phyloP scores from a whole-genome alignment of 2,797 vertebrate species.

The Epinephelus awoara region DNA sequence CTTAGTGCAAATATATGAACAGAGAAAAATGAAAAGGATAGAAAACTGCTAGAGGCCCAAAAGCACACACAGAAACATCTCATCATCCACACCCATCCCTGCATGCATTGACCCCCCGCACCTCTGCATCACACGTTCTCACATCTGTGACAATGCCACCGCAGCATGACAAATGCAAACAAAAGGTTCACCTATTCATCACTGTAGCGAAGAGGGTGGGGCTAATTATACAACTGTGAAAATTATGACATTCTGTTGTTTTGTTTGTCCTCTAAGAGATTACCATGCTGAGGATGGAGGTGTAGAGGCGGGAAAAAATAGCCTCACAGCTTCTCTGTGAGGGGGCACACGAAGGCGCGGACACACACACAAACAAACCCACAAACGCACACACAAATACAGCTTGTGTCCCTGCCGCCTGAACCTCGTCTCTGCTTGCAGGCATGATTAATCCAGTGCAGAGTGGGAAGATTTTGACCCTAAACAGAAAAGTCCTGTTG shows the following conservation, averaged over 20 bases:
- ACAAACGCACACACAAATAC: constrained; percentile 51
- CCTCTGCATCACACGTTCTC: constrained; percentile 65
- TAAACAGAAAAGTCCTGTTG: constrained; percentile 90
- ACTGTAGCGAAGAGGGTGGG: constrained; percentile 74
- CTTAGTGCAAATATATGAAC: constrained; percentile 45
- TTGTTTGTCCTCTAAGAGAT: constrained; percentile 83
- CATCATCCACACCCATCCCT: constrained; percentile 61
- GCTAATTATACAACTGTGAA: constrained; percentile 84
- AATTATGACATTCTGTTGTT: constrained; percentile 81
- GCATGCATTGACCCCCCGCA: constrained; percentile 66
- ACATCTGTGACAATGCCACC: constrained; percentile 81
- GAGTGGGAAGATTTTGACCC: constrained; percentile 87
- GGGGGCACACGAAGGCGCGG: constrained; percentile 27
- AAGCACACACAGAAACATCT: constrained; percentile 48
- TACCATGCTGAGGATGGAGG: constrained; percentile 66
- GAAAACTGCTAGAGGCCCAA: constrained; percentile 28
- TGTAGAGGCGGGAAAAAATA: constrained; percentile 41
- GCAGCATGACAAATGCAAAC: constrained; percentile 87
- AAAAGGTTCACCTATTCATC: constrained; percentile 89
- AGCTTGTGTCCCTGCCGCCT: constrained; percentile 62
- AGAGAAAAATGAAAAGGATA: constrained; percentile 30
- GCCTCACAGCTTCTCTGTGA: constrained; percentile 60
- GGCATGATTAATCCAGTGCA: constrained; percentile 86
- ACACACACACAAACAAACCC: constrained; percentile 45
- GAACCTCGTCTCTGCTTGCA: constrained; percentile 68